Base-by-base conservation (phyloP, 1,140 invertebrate species). In the Doryteuthis pealeii region DNA sequence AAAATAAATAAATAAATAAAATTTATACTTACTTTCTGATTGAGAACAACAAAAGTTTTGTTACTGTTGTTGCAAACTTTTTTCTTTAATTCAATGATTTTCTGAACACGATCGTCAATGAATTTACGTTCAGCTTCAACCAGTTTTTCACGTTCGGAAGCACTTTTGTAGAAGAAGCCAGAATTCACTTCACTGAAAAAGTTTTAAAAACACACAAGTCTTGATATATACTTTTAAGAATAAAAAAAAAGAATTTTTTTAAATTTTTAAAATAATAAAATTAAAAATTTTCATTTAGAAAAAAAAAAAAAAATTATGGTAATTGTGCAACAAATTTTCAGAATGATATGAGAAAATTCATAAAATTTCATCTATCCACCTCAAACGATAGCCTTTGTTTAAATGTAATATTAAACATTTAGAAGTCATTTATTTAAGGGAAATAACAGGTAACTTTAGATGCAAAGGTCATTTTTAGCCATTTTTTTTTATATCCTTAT, bases 141-240 rank as follows among this genome's bases (percentile, higher is more conserved):
- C 70, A 99, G 91, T 79, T 97, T 97, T 84, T 99, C 98, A 0
- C 98, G 91, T 84, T 99, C 97, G 78, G 94, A 94, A 15, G 98
- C 96, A 81, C 80, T 87, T 89, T 99, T 99, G 89, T 99, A 99
- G 90, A 99, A 99, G 89, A 99, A 99, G 1, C 97, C 97, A 49
- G 97, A 97, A 87, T 99, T 99, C 0, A 99, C 97, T 85, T 94
- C 93, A 82, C 91, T 92, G 78, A 49, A 85, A 85, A 74, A 74
- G n/a, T n/a, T n/a, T n/a, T n/a, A n/a, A 75, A 68, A 72, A 74
- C 66, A 26, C 14, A 43, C n/a, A 70, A 35, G 35, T 40, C 10
- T 40, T 40, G 3, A 40, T 5, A 40, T 40, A 40, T 14, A 18
- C 18, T 5, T 32, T 72, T 26, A 30, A 72, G n/a, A 54, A 62